Conservation (phyloP, 92 coral and sea anemone species). For the Desmophyllum pertusum region DNA sequence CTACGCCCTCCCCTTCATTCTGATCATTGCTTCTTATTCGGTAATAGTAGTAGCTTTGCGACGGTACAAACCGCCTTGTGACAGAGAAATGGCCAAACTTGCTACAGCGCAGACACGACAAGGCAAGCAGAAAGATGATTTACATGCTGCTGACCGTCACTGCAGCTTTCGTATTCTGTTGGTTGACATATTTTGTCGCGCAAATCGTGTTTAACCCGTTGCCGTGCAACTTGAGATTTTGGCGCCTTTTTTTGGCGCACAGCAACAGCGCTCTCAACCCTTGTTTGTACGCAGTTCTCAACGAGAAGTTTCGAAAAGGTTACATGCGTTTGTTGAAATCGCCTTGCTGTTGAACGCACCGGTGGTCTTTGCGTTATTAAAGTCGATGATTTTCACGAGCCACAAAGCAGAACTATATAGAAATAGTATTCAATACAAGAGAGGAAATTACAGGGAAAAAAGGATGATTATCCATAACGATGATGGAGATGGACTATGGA, state of each 20-base stretch:
- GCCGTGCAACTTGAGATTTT: constrained; percentile 32
- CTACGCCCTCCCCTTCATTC: constrained; percentile 46
- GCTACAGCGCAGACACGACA: constrained; percentile 12
- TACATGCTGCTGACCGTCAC: constrained; percentile 47
- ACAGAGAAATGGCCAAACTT: neutral
- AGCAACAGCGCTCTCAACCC: constrained; percentile 65
- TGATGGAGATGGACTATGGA: too few relatives aligned
- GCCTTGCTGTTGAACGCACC: neutral
- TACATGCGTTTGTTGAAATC: constrained; percentile 19
- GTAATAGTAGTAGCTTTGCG: constrained; percentile 17
- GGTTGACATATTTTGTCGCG: constrained; percentile 60
- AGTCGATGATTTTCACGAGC: too few relatives aligned
- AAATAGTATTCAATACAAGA: too few relatives aligned
- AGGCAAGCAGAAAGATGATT: constrained; percentile 48
- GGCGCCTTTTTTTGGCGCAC: constrained; percentile 62
- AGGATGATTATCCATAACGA: too few relatives aligned
- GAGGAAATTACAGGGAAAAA: too few relatives aligned
- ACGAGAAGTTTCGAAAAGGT: constrained; percentile 49
- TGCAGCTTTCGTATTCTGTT: constrained; percentile 53
- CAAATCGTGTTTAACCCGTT: constrained; percentile 22
- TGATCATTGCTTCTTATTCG: constrained; percentile 24
- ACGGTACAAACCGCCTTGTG: neutral
- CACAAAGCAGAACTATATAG: too few relatives aligned
- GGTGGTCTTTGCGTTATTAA: neutral
- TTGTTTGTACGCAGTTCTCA: constrained; percentile 40